These are phyloP conservation scores for Ellobium chinense DNA, from an alignment of 2,888 invertebrate genomes.

Conservation along the genomic window DNA sequence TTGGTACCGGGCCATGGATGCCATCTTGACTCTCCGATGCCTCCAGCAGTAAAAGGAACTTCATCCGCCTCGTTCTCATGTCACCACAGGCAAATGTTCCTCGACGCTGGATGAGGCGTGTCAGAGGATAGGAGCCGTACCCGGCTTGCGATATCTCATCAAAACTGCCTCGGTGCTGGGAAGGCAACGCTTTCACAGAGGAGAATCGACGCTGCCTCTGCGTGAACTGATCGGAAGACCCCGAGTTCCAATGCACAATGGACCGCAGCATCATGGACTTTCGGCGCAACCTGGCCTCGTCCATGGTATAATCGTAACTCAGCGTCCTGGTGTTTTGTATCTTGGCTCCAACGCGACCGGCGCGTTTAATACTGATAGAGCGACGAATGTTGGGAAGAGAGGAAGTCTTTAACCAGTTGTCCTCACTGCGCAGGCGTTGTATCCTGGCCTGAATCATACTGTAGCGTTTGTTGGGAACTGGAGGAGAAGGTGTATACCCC, in stretches of 20 bases:
- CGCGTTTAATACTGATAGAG: constrained; percentile 3
- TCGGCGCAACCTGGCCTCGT: constrained; percentile 39
- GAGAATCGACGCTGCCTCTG: constrained; percentile 34
- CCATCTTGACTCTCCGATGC: constrained; percentile 41
- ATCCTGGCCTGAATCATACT: constrained; percentile 44
- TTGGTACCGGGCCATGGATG: neutral
- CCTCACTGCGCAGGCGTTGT: constrained; percentile 42
- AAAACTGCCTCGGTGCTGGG: constrained; percentile 13
- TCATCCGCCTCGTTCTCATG: constrained; percentile 43
- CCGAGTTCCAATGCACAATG: constrained; percentile 38
- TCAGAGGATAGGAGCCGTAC: constrained; percentile 35
- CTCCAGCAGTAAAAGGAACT: constrained; percentile 40
- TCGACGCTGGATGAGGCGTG: constrained; percentile 36
- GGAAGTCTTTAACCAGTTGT: constrained; percentile 46
- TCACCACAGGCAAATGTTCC: constrained; percentile 45
- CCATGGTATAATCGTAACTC: constrained; percentile 46
- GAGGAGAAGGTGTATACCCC: constrained; percentile 44
- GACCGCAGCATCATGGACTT: constrained; percentile 46
- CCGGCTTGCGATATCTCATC: constrained; percentile 21
- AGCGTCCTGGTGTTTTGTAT: constrained; percentile 13
- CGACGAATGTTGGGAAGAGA: constrained; percentile 46
- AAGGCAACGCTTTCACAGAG: constrained; percentile 34
- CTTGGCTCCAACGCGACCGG: constrained; percentile 12
- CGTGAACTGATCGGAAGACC: constrained; percentile 26
- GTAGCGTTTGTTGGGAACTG: constrained; percentile 40